Percentiles rank a stretch among this genome's conserved stretches.
phyloP scores from a whole-genome alignment of 2,888 invertebrate species.

The Halictus quadricinctus region DNA sequence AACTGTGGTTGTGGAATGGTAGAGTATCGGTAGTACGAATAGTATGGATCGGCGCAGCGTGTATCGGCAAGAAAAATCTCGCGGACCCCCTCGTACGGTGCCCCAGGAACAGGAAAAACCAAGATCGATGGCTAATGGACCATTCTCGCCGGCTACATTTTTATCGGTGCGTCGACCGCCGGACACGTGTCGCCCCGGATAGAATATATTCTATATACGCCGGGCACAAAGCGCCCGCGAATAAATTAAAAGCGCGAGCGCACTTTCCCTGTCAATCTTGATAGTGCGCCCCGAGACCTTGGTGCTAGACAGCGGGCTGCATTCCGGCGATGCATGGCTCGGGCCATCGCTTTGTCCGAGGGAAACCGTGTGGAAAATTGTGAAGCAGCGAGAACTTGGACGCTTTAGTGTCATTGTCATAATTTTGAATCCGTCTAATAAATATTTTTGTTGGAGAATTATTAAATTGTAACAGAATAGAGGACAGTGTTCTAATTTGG shows the following conservation, averaged over 20 bases:
- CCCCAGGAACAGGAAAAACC: conserved; percentile 1
- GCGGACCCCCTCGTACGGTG: not conserved
- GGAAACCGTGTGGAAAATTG: not conserved
- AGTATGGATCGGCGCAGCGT: not conserved
- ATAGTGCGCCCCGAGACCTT: not conserved
- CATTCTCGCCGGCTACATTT: not conserved
- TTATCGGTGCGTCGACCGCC: not conserved
- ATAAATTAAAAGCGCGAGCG: conserved; percentile 10
- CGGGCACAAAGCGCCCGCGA: not conserved
- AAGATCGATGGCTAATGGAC: conserved; percentile 17
- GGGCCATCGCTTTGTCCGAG: not conserved
- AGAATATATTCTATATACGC: not conserved
- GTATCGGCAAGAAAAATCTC: conserved; percentile 48
- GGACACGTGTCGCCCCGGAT: conserved; percentile 8
- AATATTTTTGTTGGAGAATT: not conserved
- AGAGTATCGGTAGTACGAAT: not conserved
- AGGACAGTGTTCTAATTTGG: too few species aligned
- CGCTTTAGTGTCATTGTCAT: not conserved
- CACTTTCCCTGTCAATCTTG: conserved; percentile 20
- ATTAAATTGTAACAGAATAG: not conserved
- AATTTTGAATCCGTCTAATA: not conserved
- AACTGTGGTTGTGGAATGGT: not conserved
- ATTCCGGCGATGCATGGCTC: not conserved
- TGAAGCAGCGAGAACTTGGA: not conserved
- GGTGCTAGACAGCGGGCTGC: not conserved